A percentile compares a stretch with the other conserved stretches of the same genome.
These are phyloP conservation scores for Physocephala rufipes DNA, from an alignment of 2,888 invertebrate genomes.

Conservation along the genomic window DNA sequence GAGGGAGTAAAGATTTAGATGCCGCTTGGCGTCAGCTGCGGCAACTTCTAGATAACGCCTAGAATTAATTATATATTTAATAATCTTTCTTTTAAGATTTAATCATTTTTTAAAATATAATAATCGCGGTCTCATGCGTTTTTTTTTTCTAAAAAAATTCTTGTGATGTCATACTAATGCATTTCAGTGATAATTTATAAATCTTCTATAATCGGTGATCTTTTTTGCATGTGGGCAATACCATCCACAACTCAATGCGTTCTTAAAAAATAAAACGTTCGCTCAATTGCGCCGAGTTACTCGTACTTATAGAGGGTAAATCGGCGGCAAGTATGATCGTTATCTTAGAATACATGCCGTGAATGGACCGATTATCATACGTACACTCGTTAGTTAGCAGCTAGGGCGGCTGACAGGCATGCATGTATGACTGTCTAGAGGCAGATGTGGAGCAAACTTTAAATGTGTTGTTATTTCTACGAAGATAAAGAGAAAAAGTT, in stretches of 20 bases:
- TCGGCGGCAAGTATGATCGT: background rate
- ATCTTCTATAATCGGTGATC: slow-evolving; percentile 53
- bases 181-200: slow-evolving; percentile 55
- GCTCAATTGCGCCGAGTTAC: background rate
- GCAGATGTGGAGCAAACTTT: background rate
- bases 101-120: slow-evolving; percentile 4
- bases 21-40: background rate
- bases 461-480: background rate
- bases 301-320: background rate
- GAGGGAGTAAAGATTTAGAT: background rate
- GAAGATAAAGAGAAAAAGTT: background rate
- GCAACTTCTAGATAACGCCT: slow-evolving; percentile 3
- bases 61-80: slow-evolving; percentile 28
- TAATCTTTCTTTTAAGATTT: too few species aligned
- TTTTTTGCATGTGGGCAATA: background rate
- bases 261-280: background rate
- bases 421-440: background rate
- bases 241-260: background rate
- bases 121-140: slow-evolving; percentile 6
- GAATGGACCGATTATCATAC: background rate
- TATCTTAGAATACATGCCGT: background rate
- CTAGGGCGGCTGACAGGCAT: too few species aligned
- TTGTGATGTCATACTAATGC: slow-evolving; percentile 35
- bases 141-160: slow-evolving; percentile 21
- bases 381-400: too few species aligned